phyloP scores from a whole-genome alignment of 2,888 invertebrate species.

The Phyllotreta cruciferae region DNA sequence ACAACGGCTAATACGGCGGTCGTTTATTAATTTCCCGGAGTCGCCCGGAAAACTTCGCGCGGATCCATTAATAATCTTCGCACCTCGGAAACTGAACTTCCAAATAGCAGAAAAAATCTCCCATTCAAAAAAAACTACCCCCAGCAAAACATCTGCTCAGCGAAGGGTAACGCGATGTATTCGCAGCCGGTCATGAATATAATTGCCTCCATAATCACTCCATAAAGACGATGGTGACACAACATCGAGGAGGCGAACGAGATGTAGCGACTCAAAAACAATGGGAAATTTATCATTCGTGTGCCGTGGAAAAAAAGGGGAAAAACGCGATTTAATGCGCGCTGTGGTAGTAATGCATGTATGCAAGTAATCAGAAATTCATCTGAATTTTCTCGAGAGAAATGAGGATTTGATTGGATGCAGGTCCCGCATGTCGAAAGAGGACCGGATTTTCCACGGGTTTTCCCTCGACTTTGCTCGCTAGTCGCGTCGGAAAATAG shows the following conservation, averaged over 20 bases:
- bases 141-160: no score
- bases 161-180: constrained; percentile 7
- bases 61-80: constrained; percentile 61
- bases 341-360: constrained; percentile 17
- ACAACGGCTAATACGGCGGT: constrained; percentile 61
- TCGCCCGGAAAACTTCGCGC: constrained; percentile 50
- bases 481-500: constrained; percentile 8
- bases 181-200: constrained; percentile 31
- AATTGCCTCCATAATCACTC: constrained; percentile 54
- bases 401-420: constrained; percentile 60
- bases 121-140: no score
- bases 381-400: constrained; percentile 58
- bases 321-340: background rate
- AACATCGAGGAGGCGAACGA: constrained; percentile 20
- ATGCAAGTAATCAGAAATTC: constrained; percentile 54
- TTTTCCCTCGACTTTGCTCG: constrained; percentile 22
- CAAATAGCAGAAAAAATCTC: no score
- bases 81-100: constrained; percentile 52
- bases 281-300: constrained; percentile 25
- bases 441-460: constrained; percentile 12
- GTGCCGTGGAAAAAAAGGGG: background rate
- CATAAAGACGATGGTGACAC: constrained; percentile 47
- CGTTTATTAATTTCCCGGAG: constrained; percentile 60
- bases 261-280: constrained; percentile 54
- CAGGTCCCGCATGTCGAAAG: constrained; percentile 37